Conservation (phyloP, 2,113 vertebrate species). For the Chitala chitala region DNA sequence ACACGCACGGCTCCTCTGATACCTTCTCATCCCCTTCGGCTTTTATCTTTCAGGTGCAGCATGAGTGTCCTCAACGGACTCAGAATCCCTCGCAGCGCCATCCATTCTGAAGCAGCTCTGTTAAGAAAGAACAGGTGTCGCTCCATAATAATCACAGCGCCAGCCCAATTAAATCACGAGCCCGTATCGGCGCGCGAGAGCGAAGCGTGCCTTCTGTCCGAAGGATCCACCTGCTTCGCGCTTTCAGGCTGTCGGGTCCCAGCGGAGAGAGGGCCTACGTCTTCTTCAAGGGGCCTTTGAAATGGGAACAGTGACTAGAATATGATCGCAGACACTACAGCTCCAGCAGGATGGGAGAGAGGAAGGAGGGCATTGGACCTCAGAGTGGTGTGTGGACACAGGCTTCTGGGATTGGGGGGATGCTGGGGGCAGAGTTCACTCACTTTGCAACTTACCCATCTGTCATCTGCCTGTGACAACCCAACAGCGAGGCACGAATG, state of each 20-base stretch:
- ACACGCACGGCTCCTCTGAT: conserved; percentile 34
- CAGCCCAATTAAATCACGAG: not conserved
- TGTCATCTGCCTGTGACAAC: not conserved
- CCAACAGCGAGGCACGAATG: no score
- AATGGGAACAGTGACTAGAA: not conserved
- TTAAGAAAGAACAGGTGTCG: not conserved
- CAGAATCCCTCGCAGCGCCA: conserved; percentile 30
- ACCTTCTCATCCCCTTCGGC: conserved; percentile 41
- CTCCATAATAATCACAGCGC: not conserved
- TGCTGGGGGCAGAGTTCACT: not conserved
- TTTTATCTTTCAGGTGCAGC: conserved; percentile 42
- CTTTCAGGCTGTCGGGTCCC: no score
- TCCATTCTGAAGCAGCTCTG: not conserved
- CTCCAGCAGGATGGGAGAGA: no score
- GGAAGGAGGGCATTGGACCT: no score
- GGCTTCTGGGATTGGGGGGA: not conserved
- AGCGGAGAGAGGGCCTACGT: not conserved
- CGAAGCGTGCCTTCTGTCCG: not conserved
- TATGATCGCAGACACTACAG: no score
- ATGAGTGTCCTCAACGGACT: conserved; percentile 36
- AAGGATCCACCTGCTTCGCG: not conserved
- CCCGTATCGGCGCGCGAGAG: not conserved
- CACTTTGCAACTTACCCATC: no score
- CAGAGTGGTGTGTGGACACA: not conserved
- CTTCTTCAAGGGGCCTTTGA: not conserved